Evolutionary conservation across 2,888 invertebrate genomes (phyloP).

Genomic region (Parascotia fuliginaria): DNA sequence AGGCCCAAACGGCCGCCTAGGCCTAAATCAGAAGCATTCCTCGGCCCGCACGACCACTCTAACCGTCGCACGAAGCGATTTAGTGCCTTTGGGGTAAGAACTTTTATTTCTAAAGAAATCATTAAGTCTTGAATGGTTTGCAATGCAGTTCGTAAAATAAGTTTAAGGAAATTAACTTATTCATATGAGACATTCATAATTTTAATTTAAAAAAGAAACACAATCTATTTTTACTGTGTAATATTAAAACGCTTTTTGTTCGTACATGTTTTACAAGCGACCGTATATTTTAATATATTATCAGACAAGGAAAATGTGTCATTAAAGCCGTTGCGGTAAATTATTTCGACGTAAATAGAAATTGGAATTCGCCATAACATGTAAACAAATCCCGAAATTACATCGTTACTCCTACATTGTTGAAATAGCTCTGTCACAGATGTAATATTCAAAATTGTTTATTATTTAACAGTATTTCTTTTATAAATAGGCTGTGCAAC

Average conservation of each 20-base stretch:
- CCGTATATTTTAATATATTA: neutral
- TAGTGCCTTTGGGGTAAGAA: slow-evolving; percentile 98
- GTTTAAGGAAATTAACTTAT: too few species aligned
- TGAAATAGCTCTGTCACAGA: neutral
- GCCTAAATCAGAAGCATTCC: slow-evolving; percentile 98
- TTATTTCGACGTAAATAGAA: neutral
- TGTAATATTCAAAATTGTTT: neutral
- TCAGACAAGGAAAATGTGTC: neutral
- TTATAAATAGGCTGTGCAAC: neutral
- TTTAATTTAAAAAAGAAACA: too few species aligned
- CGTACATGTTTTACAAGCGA: neutral
- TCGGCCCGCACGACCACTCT: slow-evolving; percentile 90
- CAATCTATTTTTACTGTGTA: neutral
- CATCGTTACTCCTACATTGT: neutral
- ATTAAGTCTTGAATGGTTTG: too few species aligned
- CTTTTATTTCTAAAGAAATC: too few species aligned
- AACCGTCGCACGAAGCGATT: slow-evolving; percentile 96
- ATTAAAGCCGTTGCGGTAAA: neutral
- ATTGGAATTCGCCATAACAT: neutral
- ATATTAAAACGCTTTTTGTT: neutral
- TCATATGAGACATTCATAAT: too few species aligned
- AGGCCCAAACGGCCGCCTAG: slow-evolving; percentile 96
- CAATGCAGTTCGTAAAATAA: too few species aligned
- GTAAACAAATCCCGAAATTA: neutral
- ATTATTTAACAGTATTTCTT: neutral